Conservation (phyloP, 1,140 invertebrate species). For the Bombus difficillimus region DNA sequence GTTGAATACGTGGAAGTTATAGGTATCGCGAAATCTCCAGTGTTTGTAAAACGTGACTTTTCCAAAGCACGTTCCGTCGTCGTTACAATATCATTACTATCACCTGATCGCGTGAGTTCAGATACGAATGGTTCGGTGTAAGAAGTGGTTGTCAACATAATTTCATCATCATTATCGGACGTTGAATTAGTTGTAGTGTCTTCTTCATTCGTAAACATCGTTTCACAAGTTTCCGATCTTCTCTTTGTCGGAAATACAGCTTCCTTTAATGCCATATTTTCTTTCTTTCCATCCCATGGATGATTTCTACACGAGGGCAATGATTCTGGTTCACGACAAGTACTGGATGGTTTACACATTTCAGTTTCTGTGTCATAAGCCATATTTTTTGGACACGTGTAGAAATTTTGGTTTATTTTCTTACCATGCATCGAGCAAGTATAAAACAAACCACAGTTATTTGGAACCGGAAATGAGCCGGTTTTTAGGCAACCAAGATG, state of each 20-base stretch:
- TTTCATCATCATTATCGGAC: neutral
- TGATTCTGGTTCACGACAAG: neutral
- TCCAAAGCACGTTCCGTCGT: neutral
- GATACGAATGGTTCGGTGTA: neutral
- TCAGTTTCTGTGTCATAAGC: constrained; percentile 20
- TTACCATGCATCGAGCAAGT: constrained; percentile 28
- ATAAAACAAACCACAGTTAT: constrained; percentile 46
- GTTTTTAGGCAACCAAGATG: constrained; percentile 10
- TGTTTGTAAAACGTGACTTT: neutral
- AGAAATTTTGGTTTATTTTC: constrained; percentile 27
- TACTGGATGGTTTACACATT: constrained; percentile 10
- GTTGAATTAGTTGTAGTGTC: neutral
- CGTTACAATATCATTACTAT: neutral
- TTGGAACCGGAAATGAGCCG: constrained; percentile 45
- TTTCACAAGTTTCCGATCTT: neutral
- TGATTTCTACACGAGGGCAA: neutral
- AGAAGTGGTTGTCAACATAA: neutral
- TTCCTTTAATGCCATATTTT: neutral
- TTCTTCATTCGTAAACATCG: neutral
- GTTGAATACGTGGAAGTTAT: neutral
- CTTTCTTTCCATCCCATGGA: neutral
- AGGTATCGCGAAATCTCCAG: neutral
- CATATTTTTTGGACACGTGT: constrained; percentile 42
- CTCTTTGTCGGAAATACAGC: neutral
- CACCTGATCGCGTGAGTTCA: neutral